A percentile compares a stretch with the other conserved stretches of the same genome.
Evolutionary conservation across 2,888 invertebrate genomes (phyloP).

Genomic region (Drosophila anceps): DNA sequence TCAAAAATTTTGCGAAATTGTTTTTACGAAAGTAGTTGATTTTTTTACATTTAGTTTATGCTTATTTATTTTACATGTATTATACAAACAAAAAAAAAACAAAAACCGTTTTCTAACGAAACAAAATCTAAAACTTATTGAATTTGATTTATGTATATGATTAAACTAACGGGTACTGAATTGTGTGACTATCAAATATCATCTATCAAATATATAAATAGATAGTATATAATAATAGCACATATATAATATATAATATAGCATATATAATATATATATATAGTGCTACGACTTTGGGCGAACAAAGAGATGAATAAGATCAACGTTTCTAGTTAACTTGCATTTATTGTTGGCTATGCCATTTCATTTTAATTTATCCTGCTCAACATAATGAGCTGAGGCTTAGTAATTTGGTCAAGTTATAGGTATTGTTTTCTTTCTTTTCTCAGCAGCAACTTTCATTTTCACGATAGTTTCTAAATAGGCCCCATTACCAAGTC

Average conservation of each 20-base stretch:
- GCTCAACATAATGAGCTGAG: background rate
- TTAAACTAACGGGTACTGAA: background rate
- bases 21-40: slow-evolving; percentile 65
- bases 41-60: slow-evolving; percentile 74
- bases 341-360: background rate
- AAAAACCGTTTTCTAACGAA: slow-evolving; percentile 56
- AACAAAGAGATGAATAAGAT: background rate
- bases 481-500: background rate
- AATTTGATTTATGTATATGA: background rate
- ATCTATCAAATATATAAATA: too few species aligned
- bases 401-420: background rate
- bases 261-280: background rate
- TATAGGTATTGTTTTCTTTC: too few species aligned
- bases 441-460: too few species aligned
- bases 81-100: slow-evolving; percentile 67
- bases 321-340: background rate
- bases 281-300: background rate
- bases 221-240: too few species aligned
- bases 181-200: too few species aligned
- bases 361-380: too few species aligned
- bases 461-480: background rate
- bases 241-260: too few species aligned
- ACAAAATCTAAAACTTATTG: slow-evolving; percentile 36
- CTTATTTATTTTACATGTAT: slow-evolving; percentile 78
- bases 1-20: slow-evolving; percentile 78